phyloP scores from a whole-genome alignment of 2,113 vertebrate genomes.

The Chaetodon auriga region DNA sequence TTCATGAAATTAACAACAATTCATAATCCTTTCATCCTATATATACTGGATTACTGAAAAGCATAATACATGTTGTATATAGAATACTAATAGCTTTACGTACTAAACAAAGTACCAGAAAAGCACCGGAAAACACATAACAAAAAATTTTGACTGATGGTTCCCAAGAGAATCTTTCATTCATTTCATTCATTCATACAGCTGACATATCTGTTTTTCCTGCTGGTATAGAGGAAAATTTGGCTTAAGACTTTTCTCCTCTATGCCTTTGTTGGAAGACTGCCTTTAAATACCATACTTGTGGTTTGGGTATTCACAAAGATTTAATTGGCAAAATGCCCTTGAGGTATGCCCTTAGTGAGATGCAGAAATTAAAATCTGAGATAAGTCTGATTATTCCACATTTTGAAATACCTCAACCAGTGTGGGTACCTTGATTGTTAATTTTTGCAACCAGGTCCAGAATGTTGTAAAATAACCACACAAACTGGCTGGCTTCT shows the following conservation, averaged over 20 bases:
- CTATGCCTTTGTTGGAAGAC: constrained; percentile 10
- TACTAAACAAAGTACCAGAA: neutral
- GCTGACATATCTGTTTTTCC: neutral
- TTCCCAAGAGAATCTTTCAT: neutral
- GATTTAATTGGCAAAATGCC: constrained; percentile 30
- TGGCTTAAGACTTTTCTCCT: constrained; percentile 24
- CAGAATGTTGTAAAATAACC: constrained; percentile 2
- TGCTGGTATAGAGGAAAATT: neutral
- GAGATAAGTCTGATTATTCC: neutral
- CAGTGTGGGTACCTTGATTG: neutral
- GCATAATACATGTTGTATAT: neutral
- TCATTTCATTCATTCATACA: neutral
- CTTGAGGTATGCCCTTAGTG: constrained; percentile 36
- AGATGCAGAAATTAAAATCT: constrained; percentile 12
- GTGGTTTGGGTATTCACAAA: neutral
- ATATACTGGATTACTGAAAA: neutral
- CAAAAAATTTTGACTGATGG: neutral
- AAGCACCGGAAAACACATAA: neutral
- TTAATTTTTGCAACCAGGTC: neutral
- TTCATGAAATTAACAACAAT: neutral
- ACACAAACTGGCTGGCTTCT: neutral
- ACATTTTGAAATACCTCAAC: neutral
- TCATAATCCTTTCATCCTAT: neutral
- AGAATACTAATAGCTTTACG: neutral
- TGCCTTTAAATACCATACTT: neutral